Conservation (phyloP, 2,888 invertebrate species). For the Machimus atricapillus region DNA sequence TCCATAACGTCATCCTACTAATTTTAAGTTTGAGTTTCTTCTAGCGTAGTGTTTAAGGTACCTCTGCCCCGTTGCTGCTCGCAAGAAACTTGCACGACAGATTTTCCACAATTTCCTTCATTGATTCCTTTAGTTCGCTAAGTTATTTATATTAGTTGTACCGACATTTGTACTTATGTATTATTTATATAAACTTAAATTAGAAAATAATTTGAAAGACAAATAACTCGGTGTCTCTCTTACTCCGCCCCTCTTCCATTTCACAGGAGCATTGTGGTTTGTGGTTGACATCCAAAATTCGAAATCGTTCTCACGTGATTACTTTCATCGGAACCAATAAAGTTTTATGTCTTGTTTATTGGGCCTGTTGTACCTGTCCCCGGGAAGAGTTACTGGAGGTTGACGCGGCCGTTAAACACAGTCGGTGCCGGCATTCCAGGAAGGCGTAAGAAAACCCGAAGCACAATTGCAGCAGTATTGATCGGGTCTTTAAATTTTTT, state of each 20-base stretch:
- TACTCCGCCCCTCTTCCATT: neutral
- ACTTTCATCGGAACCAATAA: conserved; percentile 9
- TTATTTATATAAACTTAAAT: conserved; percentile 33
- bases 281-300: neutral
- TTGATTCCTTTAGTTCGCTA: conserved; percentile 32
- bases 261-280: neutral
- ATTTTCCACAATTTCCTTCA: neutral
- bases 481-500: neutral
- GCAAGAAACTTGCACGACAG: neutral
- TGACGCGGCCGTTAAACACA: neutral
- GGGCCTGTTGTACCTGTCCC: neutral
- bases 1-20: conserved; percentile 22
- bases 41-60: neutral
- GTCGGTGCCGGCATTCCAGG: neutral
- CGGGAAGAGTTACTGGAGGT: neutral
- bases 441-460: neutral
- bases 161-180: conserved; percentile 31
- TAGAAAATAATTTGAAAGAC: conserved; percentile 22
- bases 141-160: conserved; percentile 41
- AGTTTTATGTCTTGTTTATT: conserved; percentile 7
- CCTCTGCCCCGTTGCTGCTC: neutral
- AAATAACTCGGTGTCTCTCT: neutral
- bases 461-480: neutral
- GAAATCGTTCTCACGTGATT: neutral
- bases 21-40: conserved; percentile 30